phyloP scores from a whole-genome alignment of 2,888 invertebrate genomes.

The Diarsia brunnea region DNA sequence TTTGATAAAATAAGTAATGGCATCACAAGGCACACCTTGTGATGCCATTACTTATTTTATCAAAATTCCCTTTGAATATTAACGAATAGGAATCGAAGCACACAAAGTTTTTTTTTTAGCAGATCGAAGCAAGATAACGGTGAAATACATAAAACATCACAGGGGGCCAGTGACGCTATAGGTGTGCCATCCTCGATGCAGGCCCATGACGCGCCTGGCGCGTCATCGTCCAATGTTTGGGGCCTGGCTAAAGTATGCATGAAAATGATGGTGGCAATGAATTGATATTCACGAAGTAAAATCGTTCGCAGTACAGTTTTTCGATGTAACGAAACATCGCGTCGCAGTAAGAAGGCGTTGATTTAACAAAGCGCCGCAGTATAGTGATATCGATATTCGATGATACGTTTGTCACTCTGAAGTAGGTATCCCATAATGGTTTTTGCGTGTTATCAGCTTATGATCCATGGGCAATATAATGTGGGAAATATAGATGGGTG shows the following conservation, averaged over 20 bases:
- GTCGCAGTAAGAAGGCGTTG: fast-evolving
- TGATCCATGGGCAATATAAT: too few species aligned
- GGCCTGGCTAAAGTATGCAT: neutral
- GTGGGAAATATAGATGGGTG: neutral
- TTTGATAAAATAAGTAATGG: neutral
- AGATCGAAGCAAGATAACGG: too few species aligned
- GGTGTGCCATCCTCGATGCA: neutral
- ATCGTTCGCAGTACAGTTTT: too few species aligned
- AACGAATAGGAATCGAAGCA: neutral
- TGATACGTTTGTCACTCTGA: too few species aligned
- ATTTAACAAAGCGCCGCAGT: too few species aligned
- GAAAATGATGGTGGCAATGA: conserved; percentile 1
- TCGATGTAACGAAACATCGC: too few species aligned
- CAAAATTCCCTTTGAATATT: neutral
- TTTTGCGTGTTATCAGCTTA: neutral
- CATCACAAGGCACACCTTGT: neutral
- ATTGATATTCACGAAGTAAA: too few species aligned
- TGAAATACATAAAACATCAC: neutral
- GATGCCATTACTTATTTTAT: too few species aligned
- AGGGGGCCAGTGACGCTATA: neutral
- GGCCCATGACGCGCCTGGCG: neutral
- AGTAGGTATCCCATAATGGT: too few species aligned
- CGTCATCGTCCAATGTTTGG: neutral
- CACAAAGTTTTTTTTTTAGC: too few species aligned
- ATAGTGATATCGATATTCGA: too few species aligned